Evolutionary conservation across 2,888 invertebrate species (phyloP).

Genomic region (Oconnorella tubifera): DNA sequence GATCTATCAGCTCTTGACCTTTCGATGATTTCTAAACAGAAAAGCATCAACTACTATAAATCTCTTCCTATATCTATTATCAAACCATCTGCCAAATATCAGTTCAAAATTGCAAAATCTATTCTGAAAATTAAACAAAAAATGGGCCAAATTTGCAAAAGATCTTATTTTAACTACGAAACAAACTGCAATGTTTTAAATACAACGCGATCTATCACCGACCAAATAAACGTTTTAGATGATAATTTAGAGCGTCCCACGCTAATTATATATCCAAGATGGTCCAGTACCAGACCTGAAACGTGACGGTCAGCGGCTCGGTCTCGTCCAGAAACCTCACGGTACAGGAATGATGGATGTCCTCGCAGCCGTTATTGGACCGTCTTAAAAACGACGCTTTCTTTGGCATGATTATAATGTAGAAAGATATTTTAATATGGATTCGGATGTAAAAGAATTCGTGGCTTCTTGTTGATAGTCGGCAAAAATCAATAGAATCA

Average conservation of each 20-base stretch:
- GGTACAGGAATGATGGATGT: conserved; percentile 50
- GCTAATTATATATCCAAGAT: not conserved
- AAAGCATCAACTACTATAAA: not conserved
- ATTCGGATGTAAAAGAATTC: no score
- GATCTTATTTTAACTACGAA: not conserved
- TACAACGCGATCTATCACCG: no score
- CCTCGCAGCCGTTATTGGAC: conserved; percentile 39
- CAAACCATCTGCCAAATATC: no score
- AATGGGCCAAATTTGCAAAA: not conserved
- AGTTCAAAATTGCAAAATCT: no score
- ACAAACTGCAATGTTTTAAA: no score
- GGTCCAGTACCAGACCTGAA: conserved; percentile 41
- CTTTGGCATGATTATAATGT: not conserved
- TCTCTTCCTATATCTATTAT: not conserved
- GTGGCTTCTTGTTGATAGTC: no score
- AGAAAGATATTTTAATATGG: no score
- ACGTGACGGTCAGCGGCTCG: conserved; percentile 49
- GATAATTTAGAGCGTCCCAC: no score
- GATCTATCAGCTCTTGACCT: conserved; percentile 85
- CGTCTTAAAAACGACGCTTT: not conserved
- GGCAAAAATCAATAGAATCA: no score
- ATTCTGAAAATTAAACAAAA: no score
- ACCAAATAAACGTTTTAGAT: no score
- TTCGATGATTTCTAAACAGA: conserved; percentile 76
- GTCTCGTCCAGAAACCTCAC: conserved; percentile 54